Conservation (phyloP, 2,888 invertebrate genomes). For the Sisyra nigra region DNA sequence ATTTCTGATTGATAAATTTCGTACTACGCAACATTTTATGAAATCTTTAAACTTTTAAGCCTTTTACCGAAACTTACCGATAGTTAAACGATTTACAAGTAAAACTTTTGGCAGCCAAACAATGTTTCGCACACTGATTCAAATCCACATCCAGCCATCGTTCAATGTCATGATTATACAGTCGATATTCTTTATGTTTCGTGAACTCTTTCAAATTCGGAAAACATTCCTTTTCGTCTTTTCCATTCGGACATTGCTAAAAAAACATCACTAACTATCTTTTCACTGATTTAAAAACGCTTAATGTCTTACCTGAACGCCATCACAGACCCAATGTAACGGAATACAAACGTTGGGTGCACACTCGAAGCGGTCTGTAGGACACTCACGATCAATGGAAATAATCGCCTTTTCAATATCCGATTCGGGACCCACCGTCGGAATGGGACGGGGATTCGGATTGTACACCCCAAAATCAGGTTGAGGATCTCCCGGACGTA, state of each 20-base stretch:
- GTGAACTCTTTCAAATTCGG: conserved; percentile 29
- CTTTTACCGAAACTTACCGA: conserved; percentile 23
- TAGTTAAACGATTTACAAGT: conserved; percentile 44
- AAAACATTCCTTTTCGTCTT: conserved; percentile 35
- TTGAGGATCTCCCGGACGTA: too few species aligned
- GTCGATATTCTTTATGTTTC: conserved; percentile 23
- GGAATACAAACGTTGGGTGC: conserved; percentile 33
- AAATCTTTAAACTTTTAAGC: background rate
- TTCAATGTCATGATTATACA: conserved; percentile 34
- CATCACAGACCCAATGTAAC: conserved; percentile 37
- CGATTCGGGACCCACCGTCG: too few species aligned
- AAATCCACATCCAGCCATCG: conserved; percentile 34
- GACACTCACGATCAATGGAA: too few species aligned
- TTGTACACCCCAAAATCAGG: too few species aligned
- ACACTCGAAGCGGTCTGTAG: conserved; percentile 30
- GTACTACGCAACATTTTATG: too few species aligned
- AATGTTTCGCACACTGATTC: conserved; percentile 38
- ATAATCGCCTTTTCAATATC: too few species aligned
- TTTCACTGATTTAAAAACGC: conserved; percentile 12
- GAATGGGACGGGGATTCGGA: too few species aligned
- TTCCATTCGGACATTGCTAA: conserved; percentile 39
- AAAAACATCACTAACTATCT: conserved; percentile 5
- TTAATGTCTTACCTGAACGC: conserved; percentile 25
- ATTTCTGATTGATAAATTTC: too few species aligned
- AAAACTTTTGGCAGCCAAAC: conserved; percentile 33